Conservation (phyloP, 2,888 invertebrate genomes). For the Orgyia antiqua region DNA sequence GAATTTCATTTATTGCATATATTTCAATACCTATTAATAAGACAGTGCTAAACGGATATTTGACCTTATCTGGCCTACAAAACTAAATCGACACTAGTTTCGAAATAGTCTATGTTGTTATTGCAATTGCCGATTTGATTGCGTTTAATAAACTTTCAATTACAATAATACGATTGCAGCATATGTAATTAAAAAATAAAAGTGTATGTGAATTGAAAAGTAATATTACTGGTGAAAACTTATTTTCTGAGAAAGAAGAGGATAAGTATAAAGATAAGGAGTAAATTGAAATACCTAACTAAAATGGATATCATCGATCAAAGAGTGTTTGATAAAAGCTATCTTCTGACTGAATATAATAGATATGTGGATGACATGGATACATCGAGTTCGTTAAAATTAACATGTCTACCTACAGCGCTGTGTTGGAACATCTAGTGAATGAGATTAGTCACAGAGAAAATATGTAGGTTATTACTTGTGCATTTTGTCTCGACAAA, state of each 20-base stretch:
- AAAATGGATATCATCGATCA: conserved; percentile 4
- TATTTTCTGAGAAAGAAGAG: no score
- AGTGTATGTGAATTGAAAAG: no score
- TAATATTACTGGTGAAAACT: no score
- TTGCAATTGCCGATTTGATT: conserved; percentile 11
- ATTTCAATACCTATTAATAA: conserved; percentile 20
- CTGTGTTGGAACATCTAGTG: conserved; percentile 7
- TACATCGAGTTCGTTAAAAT: conserved; percentile 12
- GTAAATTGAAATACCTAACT: no score
- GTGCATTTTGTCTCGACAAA: conserved; percentile 16
- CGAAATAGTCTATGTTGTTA: conserved; percentile 15
- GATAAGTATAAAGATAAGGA: no score
- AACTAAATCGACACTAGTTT: conserved; percentile 18
- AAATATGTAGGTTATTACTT: conserved; percentile 25
- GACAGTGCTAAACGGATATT: conserved; percentile 17
- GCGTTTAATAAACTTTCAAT: conserved; percentile 12
- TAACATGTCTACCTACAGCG: conserved; percentile 10
- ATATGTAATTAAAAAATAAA: no score
- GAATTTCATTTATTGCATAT: conserved; percentile 26
- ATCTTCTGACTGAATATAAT: conserved; percentile 4
- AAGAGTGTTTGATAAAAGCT: conserved; percentile 1
- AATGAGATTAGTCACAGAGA: conserved; percentile 21
- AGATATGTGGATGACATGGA: conserved; percentile 10
- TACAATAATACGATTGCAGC: conserved; percentile 2
- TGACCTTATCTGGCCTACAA: conserved; percentile 18